A percentile compares a stretch with the other conserved stretches of the same genome.
These are phyloP conservation scores for Alethe diademata DNA, from an alignment of 2,113 vertebrate genomes.

Conservation along the genomic window DNA sequence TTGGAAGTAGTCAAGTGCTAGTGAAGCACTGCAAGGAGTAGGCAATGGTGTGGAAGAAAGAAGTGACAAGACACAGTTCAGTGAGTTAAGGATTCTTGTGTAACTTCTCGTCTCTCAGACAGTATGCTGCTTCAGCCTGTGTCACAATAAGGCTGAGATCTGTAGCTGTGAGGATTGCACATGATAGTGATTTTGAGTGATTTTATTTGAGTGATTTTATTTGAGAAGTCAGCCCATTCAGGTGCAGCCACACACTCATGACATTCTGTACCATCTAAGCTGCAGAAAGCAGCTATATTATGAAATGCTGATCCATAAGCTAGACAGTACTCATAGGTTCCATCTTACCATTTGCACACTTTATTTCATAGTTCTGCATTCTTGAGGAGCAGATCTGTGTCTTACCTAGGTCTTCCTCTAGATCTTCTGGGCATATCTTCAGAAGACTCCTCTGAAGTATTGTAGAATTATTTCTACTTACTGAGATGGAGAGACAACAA, in stretches of 20 bases:
- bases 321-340: neutral
- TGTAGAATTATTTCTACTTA: neutral
- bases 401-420: neutral
- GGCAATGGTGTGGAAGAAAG: neutral
- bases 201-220: neutral
- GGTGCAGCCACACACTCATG: neutral
- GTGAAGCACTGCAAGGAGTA: neutral
- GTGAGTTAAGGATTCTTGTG: neutral
- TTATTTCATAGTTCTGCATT: neutral
- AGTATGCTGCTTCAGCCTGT: neutral
- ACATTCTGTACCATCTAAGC: neutral
- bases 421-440: neutral
- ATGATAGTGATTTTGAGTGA: neutral
- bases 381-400: neutral
- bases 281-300: neutral
- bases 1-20: neutral
- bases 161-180: neutral
- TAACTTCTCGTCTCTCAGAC: neutral
- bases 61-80: neutral
- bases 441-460: neutral
- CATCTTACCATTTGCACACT: neutral
- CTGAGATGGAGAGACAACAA: neutral
- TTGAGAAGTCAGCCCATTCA: neutral
- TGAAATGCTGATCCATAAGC: neutral
- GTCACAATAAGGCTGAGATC: neutral